Base-by-base conservation (phyloP, 1,140 invertebrate genomes). In the Trichomalopsis sarcophagae region DNA sequence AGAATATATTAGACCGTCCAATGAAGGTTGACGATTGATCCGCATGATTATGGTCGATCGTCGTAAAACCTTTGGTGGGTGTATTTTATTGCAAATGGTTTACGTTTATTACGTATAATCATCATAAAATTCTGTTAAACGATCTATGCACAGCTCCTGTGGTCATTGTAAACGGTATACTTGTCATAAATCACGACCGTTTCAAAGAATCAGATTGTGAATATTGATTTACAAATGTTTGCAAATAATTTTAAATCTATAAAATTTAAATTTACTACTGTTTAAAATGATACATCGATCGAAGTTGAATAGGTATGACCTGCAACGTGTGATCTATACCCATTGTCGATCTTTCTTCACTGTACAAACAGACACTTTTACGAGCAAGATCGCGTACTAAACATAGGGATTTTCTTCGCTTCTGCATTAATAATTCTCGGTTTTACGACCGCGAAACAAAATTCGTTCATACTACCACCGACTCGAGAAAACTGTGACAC, bases 361-460 rank as follows among this genome's bases (percentile, higher is more conserved):
- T 62, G 17, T n/a, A 17, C 17, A 62, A 62, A 62, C 7, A 62
- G 5, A 62, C 17, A 1, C 21, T 62, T 62, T 62, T n/a, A 62
- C 21, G 17, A 62, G 4, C 55, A 2, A n/a, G 33, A 36, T 36
- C 33, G 33, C 55, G 17, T 6, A 62, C 1, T 21, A 62, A 2
- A 21, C 0, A n/a, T 21, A 62, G 21, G 17, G 17, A 62, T 62
- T 21, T n/a, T 62, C 55, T 62, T 62, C 4, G 55, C 17, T 62
- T n/a, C 55, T 50, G 21, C 6, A 62, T 62, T 62, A 17, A 66
- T 74, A 74, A 82, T 82, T 82, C 30, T n/a, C 17, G 7, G 55
- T 50, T 84, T 84, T 84, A 84, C 77, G 83, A 84, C 30, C 79
- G 27, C 77, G 27, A 40, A 84, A 80, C 68, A 80, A 84, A 80